A percentile compares a stretch with the other conserved stretches of the same genome.
phyloP scores from a whole-genome alignment of 2,888 invertebrate genomes.

The Scaptomyza reducta region DNA sequence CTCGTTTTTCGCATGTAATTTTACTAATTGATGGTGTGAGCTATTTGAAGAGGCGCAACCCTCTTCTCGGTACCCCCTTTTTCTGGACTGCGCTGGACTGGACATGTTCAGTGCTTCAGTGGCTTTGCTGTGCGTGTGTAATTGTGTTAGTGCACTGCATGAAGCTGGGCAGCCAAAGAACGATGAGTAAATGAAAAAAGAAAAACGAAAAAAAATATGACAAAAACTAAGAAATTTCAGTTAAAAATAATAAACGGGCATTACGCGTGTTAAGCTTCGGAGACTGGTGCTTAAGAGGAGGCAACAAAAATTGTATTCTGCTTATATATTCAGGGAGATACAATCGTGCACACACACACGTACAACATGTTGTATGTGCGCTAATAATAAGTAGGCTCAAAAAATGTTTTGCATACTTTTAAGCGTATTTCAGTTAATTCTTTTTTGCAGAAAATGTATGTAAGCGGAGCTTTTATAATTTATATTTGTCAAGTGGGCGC shows the following conservation, averaged over 20 bases:
- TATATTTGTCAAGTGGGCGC: slow-evolving; percentile 44
- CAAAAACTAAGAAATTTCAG: slow-evolving; percentile 63
- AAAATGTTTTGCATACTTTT: slow-evolving; percentile 48
- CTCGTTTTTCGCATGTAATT: slow-evolving; percentile 74
- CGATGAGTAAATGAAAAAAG: slow-evolving; percentile 37
- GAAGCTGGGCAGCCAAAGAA: slow-evolving; percentile 27
- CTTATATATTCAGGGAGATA: slow-evolving; percentile 22
- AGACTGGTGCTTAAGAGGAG: slow-evolving; percentile 15
- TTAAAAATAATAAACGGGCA: slow-evolving; percentile 68
- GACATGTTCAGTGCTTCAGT: slow-evolving; percentile 35
- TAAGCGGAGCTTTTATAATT: slow-evolving; percentile 3
- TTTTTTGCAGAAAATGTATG: slow-evolving; percentile 13
- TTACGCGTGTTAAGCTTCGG: slow-evolving; percentile 44
- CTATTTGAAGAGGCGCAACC: slow-evolving; percentile 33
- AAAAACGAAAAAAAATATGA: slow-evolving; percentile 37
- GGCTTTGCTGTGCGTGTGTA: slow-evolving; percentile 58
- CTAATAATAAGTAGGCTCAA: slow-evolving; percentile 54
- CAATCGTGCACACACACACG: slow-evolving; percentile 27
- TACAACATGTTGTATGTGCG: slow-evolving; percentile 19
- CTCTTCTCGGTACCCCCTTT: not conserved
- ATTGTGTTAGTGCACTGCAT: slow-evolving; percentile 70
- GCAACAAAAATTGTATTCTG: slow-evolving; percentile 51
- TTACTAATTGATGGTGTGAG: slow-evolving; percentile 79
- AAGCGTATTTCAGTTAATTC: slow-evolving; percentile 44
- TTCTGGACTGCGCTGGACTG: not conserved